A percentile compares a stretch with the other conserved stretches of the same genome.
These are phyloP conservation scores for Holothuria glaberrima DNA, from an alignment of 35 echinoderm and acorn worm genomes.

Conservation along the genomic window DNA sequence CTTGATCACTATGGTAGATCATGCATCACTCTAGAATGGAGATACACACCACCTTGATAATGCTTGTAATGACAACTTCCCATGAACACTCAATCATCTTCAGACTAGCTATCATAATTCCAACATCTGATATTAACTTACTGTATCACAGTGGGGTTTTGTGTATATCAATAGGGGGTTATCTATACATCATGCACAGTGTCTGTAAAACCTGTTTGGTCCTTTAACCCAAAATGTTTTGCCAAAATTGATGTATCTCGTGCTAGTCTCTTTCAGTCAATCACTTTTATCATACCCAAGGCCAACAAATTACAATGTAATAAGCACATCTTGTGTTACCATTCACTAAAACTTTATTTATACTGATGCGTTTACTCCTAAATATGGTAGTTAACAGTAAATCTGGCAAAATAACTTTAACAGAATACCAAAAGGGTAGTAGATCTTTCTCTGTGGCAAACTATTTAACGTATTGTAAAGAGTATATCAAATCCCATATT, in stretches of 20 bases:
- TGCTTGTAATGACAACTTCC: slow-evolving; percentile 3
- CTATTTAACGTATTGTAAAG: background rate
- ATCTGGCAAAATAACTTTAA: slow-evolving; percentile 17
- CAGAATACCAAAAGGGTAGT: background rate
- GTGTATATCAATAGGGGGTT: background rate
- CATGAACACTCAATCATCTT: too few relatives aligned
- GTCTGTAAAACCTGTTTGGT: background rate
- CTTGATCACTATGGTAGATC: background rate
- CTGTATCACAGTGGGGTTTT: background rate
- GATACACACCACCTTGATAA: background rate
- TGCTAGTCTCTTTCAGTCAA: background rate
- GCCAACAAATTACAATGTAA: background rate
- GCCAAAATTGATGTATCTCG: background rate
- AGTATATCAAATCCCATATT: slow-evolving; percentile 2
- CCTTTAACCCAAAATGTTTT: background rate
- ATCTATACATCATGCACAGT: background rate
- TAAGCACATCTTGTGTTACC: background rate
- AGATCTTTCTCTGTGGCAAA: background rate
- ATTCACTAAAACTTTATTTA: too few relatives aligned
- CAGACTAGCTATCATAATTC: background rate
- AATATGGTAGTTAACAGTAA: background rate
- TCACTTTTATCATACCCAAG: background rate
- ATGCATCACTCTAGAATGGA: background rate
- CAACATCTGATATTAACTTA: slow-evolving; percentile 8
- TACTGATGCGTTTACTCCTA: background rate